Evolutionary conservation across 2,888 invertebrate species (phyloP), one percentile per base, ranked within the genome.

Genomic region (Pegoplata infirma): DNA sequence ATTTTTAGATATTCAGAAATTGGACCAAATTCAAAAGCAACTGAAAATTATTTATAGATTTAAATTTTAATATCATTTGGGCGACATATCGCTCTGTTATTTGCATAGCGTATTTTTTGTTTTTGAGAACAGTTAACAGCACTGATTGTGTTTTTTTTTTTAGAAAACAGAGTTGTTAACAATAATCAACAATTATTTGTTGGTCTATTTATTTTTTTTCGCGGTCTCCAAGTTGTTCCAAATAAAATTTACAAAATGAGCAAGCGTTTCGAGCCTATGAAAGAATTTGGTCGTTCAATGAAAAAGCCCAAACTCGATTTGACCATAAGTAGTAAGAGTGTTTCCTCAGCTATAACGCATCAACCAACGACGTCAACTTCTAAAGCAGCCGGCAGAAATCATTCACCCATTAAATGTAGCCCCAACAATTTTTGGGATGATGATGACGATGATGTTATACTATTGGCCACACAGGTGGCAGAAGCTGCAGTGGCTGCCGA

Each of bases 381-480:
- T 2, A 32, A n/a, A n/a, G n/a, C n/a, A n/a, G n/a, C n/a, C n/a
- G n/a, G n/a, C 10, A 46, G 46, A 25, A 58, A 46, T 55, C 58
- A 49, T 12, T 53, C 49, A 61, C 28, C 78, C 56, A 28, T 61
- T 46, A 67, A 72, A 47, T 16, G 67, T 12, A 81, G 74, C 17
- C 80, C 68, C 2, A 79, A 82, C 7, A 84, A 86, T 40, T 85
- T 87, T 10, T 89, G 88, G 88, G 87, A 84, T 51, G 87, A 86
- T 63, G 88, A 89, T n/a, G 88, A 89, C 58, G 89, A 89, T 58
- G 88, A 89, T 71, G 86, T 86, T 6, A 86, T 89, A 14, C 72
- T 89, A 14, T 69, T 88, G 78, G 89, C 89, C 46, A 87, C 89
- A 0, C 89, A 89, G 82, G 83, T 84, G 25, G 86, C 86, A 14